Evolutionary conservation across 2,888 invertebrate genomes (phyloP).

Genomic region (Spicauda simplicius): DNA sequence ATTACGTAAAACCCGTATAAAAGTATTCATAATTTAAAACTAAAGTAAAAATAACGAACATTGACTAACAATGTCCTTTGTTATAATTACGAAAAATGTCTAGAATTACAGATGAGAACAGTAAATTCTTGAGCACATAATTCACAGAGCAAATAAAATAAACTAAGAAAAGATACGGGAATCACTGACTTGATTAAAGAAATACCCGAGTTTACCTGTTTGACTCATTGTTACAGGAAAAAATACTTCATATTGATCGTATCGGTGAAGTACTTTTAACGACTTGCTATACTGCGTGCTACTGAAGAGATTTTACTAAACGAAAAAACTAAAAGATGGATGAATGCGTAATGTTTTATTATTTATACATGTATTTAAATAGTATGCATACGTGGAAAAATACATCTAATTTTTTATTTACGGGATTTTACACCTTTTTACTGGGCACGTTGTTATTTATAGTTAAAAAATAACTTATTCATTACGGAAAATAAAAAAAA

Average conservation of each 20-base stretch:
- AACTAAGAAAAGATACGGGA: slow-evolving; percentile 1
- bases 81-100: too few relatives aligned
- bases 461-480: too few relatives aligned
- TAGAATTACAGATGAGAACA: not conserved
- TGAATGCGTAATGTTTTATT: not conserved
- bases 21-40: too few relatives aligned
- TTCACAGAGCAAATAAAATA: not conserved
- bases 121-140: not conserved
- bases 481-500: too few relatives aligned
- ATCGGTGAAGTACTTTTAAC: not conserved
- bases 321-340: not conserved
- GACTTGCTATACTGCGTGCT: not conserved
- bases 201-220: slow-evolving; percentile 39
- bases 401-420: too few relatives aligned
- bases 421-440: too few relatives aligned
- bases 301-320: not conserved
- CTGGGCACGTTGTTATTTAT: too few relatives aligned
- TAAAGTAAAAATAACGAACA: too few relatives aligned
- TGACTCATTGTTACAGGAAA: slow-evolving; percentile 42
- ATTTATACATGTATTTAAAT: too few relatives aligned
- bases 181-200: slow-evolving; percentile 13
- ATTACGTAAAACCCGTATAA: too few relatives aligned
- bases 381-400: too few relatives aligned
- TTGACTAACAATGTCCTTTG: too few relatives aligned
- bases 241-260: slow-evolving; percentile 1